Conservation (phyloP, 92 coral and sea anemone species). For the Zoanthus sociatus region DNA sequence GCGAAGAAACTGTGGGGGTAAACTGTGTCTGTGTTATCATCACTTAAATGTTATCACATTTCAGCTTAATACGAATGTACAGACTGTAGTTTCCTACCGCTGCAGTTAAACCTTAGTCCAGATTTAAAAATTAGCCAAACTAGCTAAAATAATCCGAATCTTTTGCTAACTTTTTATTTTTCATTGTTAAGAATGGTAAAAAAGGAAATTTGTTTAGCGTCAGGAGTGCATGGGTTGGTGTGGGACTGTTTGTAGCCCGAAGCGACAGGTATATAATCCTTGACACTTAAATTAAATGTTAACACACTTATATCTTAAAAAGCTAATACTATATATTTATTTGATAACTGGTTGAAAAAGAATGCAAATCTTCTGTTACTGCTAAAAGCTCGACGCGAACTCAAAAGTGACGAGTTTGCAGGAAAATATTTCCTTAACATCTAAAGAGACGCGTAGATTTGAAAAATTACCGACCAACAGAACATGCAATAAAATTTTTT, state of each 20-base stretch:
- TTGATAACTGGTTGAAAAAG: neutral
- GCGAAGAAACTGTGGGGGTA: neutral
- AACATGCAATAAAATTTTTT: neutral
- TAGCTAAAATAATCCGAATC: neutral
- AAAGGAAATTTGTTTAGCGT: slow-evolving; percentile 13
- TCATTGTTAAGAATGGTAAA: neutral
- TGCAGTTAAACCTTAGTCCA: neutral
- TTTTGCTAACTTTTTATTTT: neutral
- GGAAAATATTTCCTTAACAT: neutral
- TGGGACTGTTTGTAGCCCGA: slow-evolving; percentile 23
- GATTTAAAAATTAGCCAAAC: neutral
- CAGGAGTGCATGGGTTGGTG: neutral
- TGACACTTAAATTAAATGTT: slow-evolving; percentile 23
- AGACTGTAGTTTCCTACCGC: neutral
- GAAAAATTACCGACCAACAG: neutral
- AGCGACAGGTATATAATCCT: slow-evolving; percentile 23
- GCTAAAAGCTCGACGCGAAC: neutral
- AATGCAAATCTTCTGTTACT: slow-evolving; percentile 4
- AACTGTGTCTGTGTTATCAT: slow-evolving; percentile 14
- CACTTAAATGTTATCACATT: slow-evolving; percentile 6
- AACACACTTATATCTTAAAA: neutral
- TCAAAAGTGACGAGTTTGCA: neutral
- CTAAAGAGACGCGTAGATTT: neutral
- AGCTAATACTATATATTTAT: slow-evolving; percentile 19
- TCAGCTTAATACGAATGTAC: neutral